Evolutionary conservation across 2,113 vertebrate species (phyloP).

Genomic region (Xiphorhynchus elegans): DNA sequence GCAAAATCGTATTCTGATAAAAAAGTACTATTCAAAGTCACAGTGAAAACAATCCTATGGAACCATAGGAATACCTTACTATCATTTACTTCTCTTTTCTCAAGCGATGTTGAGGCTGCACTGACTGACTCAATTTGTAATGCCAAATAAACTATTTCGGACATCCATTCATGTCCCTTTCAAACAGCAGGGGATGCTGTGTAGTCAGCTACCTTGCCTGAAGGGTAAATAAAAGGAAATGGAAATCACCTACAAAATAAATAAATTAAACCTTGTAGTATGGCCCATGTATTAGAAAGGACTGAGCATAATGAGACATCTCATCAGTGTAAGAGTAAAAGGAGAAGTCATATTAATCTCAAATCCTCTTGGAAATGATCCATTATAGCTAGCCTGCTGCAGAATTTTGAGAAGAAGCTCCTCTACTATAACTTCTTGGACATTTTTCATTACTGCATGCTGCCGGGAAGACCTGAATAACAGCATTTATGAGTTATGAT

Average conservation of each 20-base stretch:
- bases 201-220: background rate
- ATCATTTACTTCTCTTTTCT: background rate
- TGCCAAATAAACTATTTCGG: background rate
- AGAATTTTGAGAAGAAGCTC: conserved; percentile 12
- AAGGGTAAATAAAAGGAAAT: conserved; percentile 30
- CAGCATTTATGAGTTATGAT: background rate
- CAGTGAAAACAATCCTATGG: background rate
- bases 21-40: background rate
- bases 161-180: background rate
- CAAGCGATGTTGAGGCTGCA: background rate
- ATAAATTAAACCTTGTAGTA: conserved; percentile 38
- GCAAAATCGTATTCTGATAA: background rate
- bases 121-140: background rate
- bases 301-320: conserved; percentile 49
- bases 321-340: conserved; percentile 37
- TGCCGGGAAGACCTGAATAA: background rate
- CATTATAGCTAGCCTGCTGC: conserved; percentile 23
- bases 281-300: conserved; percentile 12
- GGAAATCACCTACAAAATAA: conserved; percentile 41
- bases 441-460: conserved; percentile 1
- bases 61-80: background rate
- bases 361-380: conserved; percentile 23
- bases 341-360: conserved; percentile 35
- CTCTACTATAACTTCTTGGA: background rate
- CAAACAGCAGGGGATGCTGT: conserved; percentile 48